Evolutionary conservation across 2,888 invertebrate species (phyloP), one percentile per base, ranked within the genome.

Genomic region (Hybos culiciformis): DNA sequence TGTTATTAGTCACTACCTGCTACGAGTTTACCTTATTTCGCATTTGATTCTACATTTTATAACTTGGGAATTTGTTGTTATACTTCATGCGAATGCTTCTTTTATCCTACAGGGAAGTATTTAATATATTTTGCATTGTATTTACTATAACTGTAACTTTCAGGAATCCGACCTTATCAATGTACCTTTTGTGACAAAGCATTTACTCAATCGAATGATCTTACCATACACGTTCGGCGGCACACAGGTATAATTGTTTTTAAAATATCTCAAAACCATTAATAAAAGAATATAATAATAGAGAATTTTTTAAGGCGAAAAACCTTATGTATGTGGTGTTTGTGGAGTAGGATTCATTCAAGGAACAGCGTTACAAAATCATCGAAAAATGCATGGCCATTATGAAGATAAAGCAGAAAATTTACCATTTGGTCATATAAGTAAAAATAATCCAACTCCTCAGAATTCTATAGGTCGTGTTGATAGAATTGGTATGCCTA

Each of bases 171-270:
- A 23, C 76, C 76, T 0, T 75, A 75, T 58, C 74, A 75, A 53
- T 77, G 76, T 50, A 70, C 71, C 3, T 75, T 61, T 38, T 67
- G 67, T 41, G 62, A 63, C 19, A 63, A 63, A 46, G 61, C 63
- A 20, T 81, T 81, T 58, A 77, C 80, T 0, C 81, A 81, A 59
- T 80, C 80, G 40, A 80, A 81, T 58, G 80, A 81, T 54, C 63
- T 81, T 39, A 78, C 78, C 1, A 57, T 81, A 14, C 81, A 81
- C 56, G 74, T 80, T 53, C 70, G 80, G 0, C 67, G 80, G 1
- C 81, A 81, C 55, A 81, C 81, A 0, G 81, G 80, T n/a, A n/a
- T n/a, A n/a, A n/a, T n/a, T n/a, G n/a, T n/a, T n/a, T n/a, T n/a
- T n/a, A n/a, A n/a, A n/a, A n/a, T n/a, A n/a, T n/a, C n/a, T n/a